Evolutionary conservation across 2,113 vertebrate species (phyloP).

Genomic region (Petromus typicus): DNA sequence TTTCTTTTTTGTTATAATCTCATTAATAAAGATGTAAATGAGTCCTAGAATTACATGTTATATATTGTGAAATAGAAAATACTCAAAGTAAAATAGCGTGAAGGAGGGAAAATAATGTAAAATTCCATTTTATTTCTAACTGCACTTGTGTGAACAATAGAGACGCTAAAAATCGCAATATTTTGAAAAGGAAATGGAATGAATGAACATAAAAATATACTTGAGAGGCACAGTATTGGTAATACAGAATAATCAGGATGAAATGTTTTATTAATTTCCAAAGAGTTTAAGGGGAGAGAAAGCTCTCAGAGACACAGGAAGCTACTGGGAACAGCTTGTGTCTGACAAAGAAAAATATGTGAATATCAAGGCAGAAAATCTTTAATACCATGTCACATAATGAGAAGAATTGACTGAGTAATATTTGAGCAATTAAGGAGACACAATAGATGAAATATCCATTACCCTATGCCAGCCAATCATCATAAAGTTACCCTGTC

Average conservation of each 20-base stretch:
- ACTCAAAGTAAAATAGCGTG: no score
- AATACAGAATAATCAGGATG: slow-evolving; percentile 2
- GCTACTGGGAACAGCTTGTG: background rate
- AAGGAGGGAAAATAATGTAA: no score
- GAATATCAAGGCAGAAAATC: slow-evolving; percentile 52
- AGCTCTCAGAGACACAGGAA: background rate
- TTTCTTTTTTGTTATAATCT: no score
- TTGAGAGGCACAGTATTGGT: slow-evolving; percentile 66
- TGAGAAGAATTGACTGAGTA: slow-evolving; percentile 37
- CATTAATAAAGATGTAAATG: no score
- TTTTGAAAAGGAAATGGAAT: slow-evolving; percentile 71
- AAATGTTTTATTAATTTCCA: slow-evolving; percentile 78
- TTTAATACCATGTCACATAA: slow-evolving; percentile 61
- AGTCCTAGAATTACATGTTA: no score
- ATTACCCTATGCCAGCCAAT: slow-evolving; percentile 54
- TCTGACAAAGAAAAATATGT: slow-evolving; percentile 56
- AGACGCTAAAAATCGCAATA: slow-evolving; percentile 67
- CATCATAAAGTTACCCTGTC: background rate
- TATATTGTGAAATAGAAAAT: no score
- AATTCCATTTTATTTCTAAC: slow-evolving; percentile 10
- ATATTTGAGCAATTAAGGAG: slow-evolving; percentile 52
- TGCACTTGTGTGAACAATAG: background rate
- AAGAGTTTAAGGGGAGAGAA: slow-evolving; percentile 45
- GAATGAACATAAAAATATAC: slow-evolving; percentile 51
- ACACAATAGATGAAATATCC: slow-evolving; percentile 55